Evolutionary conservation across 2,888 invertebrate genomes (phyloP), one percentile per base, ranked within the genome.

Genomic region (Nomada hirtipes): DNA sequence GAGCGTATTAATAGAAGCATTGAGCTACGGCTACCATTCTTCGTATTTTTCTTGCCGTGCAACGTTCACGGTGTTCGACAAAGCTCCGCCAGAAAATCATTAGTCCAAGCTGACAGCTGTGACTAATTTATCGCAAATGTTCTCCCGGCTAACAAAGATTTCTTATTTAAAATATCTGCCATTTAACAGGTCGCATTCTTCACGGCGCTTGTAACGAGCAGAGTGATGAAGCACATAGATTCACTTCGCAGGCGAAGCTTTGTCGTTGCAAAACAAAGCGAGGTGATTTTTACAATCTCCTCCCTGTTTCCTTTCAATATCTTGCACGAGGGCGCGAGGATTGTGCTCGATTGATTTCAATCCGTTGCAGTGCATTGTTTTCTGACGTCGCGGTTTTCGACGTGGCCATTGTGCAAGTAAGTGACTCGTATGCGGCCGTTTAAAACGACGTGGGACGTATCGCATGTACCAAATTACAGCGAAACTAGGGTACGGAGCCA

Each of bases 401-500:
- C 72, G 15, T 2, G 23, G 67, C 47, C 73, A 55, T 73, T 68
- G 64, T 64, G 80, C 60, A 80, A 68, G 36, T 36, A 36, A 42
- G 47, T 36, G 44, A 18, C 50, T 50, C 29, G 72, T 63, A 44
- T 72, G 55, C 55, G 42, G 26, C 72, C 55, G 44, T 67, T 79
- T 79, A 52, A 80, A 72, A 57, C 81, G 67, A 80, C 73, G 80
- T 80, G 80, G 80, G 80, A 73, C 63, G 80, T 80, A 64, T 80
- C 72, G 7, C 52, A 63, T 63, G 73, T 64, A 80, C 81, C 36
- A 73, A 80, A 80, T 80, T 73, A 57, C 80, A 36, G 80, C 15
- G 73, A 73, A 80, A 80, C 61, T 80, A 57, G 80, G 81, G 80
- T 80, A 80, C 63, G 80, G 80, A 68, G 55, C n/a, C 50, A 50